Percentiles rank a stretch among this genome's conserved stretches.
These are phyloP conservation scores for Talpa occidentalis DNA, from an alignment of 2,113 vertebrate species.

Conservation along the genomic window DNA sequence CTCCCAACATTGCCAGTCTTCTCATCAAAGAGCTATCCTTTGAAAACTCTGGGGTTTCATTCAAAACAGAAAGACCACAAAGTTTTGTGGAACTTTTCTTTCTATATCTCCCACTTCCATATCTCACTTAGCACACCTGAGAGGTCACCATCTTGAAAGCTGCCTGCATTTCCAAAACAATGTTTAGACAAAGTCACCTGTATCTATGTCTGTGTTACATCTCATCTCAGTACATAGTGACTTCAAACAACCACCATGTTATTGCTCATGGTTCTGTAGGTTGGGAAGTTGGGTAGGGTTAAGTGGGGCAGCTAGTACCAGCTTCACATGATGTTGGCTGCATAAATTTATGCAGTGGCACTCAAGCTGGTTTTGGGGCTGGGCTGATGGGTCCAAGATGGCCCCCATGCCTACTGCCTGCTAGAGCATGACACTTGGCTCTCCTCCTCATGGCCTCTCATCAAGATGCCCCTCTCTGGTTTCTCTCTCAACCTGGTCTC, in stretches of 20 bases:
- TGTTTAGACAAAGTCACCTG: neutral
- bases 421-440: neutral
- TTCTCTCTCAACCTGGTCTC: neutral
- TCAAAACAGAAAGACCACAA: neutral
- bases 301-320: neutral
- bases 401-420: neutral
- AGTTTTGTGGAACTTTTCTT: neutral
- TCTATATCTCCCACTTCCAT: neutral
- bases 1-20: neutral
- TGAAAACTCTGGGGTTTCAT: neutral
- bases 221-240: neutral
- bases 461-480: neutral
- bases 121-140: neutral
- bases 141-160: neutral
- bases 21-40: neutral
- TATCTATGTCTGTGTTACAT: neutral
- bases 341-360: neutral
- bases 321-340: neutral
- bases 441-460: neutral
- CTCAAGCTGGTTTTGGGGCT: neutral
- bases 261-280: constrained; percentile 17
- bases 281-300: constrained; percentile 41
- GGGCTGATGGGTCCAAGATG: neutral
- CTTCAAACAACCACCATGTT: neutral
- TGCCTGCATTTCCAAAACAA: neutral